Evolutionary conservation across 2,888 invertebrate species (phyloP).

Genomic region (Pinctada fucata): DNA sequence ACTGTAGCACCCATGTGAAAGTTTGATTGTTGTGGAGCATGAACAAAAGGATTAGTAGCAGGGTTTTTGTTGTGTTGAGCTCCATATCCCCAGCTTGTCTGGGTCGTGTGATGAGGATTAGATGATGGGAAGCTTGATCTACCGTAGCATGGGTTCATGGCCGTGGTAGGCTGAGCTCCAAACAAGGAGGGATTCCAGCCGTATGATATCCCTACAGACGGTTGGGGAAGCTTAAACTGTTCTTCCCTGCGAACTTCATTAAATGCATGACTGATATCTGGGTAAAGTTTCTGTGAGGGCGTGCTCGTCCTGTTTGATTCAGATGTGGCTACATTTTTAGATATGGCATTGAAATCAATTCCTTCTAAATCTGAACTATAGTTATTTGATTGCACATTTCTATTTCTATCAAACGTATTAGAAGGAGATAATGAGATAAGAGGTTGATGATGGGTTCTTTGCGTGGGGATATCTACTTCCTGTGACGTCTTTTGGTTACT

Average conservation of each 20-base stretch:
- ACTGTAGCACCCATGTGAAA: not conserved
- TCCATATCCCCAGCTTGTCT: not conserved
- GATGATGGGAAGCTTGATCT: not conserved
- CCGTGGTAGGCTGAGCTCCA: not conserved
- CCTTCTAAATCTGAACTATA: constrained; percentile 62
- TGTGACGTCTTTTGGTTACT: not conserved
- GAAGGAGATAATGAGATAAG: constrained; percentile 47
- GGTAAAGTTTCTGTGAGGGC: constrained; percentile 46
- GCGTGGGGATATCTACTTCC: not conserved
- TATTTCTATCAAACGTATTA: constrained; percentile 17
- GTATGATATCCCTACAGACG: constrained; percentile 37
- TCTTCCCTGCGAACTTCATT: constrained; percentile 47
- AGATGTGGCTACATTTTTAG: constrained; percentile 42
- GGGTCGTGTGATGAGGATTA: not conserved
- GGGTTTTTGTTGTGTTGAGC: not conserved
- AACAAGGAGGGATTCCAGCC: not conserved
- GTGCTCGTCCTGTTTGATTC: constrained; percentile 18
- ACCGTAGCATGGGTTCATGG: not conserved
- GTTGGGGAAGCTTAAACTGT: not conserved
- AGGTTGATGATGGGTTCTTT: constrained; percentile 14
- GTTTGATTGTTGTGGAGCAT: not conserved
- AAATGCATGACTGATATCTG: constrained; percentile 67
- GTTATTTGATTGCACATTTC: constrained; percentile 8
- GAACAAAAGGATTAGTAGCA: not conserved
- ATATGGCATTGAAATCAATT: constrained; percentile 53